Base-by-base conservation (phyloP, 2,113 vertebrate species). In the Strigops habroptila region DNA sequence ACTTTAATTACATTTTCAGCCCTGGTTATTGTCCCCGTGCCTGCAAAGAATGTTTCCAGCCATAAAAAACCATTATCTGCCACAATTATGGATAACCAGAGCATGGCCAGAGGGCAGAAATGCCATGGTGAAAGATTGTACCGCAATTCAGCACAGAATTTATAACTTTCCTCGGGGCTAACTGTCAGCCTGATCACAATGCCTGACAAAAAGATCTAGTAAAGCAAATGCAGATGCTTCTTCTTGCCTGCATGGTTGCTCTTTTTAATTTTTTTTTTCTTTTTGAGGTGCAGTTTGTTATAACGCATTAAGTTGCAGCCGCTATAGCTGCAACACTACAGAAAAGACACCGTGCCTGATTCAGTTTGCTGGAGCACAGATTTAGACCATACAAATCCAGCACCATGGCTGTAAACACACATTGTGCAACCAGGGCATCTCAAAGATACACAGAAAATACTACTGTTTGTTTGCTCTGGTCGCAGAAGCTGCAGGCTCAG, bases 61-160 rank as follows among this genome's bases (percentile, higher is more conserved):
- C 97, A 97, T 97, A 97, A 97, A 97, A 97, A 93, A 97, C 94
- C 95, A 97, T 97, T 97, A 97, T 97, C 97, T 97, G 96, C 97
- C 96, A 97, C 96, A 97, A 97, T 97, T 97, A 97, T 97, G 96
- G 97, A 97, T 97, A 97, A 97, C 97, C 97, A 97, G 93, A 97
- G 96, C 33, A 22, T 96, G 91, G 96, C 97, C 91, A 95, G 94
- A 92, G 96, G 97, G 97, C 95, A 97, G 95, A 97, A 96, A 97
- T 97, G 97, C 96, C 97, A 97, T 80, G 95, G 97, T 97, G 97
- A 97, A 97, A 97, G 97, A 97, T 97, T 96, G 97, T 95, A 97
- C 97, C 85, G 89, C 97, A 97, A 97, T 97, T 97, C 97, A 97
- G 95, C 9, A 15, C 93, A 97, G 97, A 97, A 97, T 97, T 97